A percentile compares a stretch with the other conserved stretches of the same genome.
Evolutionary conservation across 2,113 vertebrate species (phyloP).

Genomic region (Neolamprologus kungweensis): DNA sequence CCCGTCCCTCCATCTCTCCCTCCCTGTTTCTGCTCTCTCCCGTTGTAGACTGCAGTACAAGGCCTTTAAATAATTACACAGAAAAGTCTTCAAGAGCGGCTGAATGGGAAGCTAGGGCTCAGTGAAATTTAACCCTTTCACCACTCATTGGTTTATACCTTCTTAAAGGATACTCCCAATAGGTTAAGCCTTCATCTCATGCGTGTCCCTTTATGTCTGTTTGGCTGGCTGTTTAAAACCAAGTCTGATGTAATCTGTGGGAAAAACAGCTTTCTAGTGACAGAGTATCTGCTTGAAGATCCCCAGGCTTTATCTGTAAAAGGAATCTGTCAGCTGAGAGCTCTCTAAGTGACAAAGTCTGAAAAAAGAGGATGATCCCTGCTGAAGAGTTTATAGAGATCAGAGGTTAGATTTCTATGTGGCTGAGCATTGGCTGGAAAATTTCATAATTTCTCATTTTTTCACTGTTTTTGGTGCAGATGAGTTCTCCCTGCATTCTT

Average conservation of each 20-base stretch:
- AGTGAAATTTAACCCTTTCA: constrained; percentile 36
- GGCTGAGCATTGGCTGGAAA: background rate
- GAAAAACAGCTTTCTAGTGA: constrained; percentile 47
- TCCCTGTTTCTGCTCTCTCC: background rate
- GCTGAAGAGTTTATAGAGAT: constrained; percentile 30
- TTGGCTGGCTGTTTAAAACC: constrained; percentile 18
- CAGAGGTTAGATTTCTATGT: background rate
- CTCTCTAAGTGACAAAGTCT: constrained; percentile 31
- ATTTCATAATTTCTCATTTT: background rate
- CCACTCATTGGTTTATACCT: background rate
- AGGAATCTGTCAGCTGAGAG: constrained; percentile 44
- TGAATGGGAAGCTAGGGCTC: constrained; percentile 14
- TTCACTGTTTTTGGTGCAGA: background rate
- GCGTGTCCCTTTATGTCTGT: background rate
- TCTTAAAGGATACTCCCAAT: background rate
- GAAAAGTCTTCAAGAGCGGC: constrained; percentile 27
- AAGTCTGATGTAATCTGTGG: constrained; percentile 49
- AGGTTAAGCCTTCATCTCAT: background rate
- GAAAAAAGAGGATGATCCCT: constrained; percentile 29
- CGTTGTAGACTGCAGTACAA: constrained; percentile 29
- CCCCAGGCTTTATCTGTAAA: constrained; percentile 43
- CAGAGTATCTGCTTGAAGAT: constrained; percentile 39
- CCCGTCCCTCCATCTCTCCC: background rate
- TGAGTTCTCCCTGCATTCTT: background rate
- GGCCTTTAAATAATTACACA: constrained; percentile 61